A percentile compares a stretch with the other conserved stretches of the same genome.
Conservation (phyloP, 64 coral and sea anemone genomes). For the Stichodactyla mertensii region DNA sequence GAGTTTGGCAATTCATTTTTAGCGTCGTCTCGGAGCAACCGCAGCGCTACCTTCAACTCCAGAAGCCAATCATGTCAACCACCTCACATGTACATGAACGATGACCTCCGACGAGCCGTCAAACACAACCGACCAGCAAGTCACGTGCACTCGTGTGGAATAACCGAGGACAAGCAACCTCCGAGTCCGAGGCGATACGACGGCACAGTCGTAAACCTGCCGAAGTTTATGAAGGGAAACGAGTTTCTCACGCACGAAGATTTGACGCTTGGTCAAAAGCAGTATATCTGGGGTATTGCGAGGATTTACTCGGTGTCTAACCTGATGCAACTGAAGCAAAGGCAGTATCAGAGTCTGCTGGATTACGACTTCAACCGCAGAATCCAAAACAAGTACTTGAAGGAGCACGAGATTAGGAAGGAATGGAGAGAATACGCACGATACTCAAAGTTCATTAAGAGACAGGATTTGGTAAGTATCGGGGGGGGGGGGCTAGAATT, state of each 20-base stretch:
- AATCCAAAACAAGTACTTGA: constrained; percentile 73
- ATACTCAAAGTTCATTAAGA: constrained; percentile 84
- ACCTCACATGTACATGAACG: constrained; percentile 53
- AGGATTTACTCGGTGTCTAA: constrained; percentile 85
- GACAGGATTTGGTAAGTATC: constrained; percentile 73
- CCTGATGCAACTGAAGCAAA: constrained; percentile 68
- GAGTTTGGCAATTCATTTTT: neutral
- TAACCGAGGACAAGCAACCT: constrained; percentile 7
- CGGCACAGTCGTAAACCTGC: constrained; percentile 54
- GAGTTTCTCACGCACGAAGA: constrained; percentile 67
- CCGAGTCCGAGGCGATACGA: constrained; percentile 34
- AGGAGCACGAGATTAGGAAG: constrained; percentile 64
- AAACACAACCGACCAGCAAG: constrained; percentile 74
- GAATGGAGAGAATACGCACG: constrained; percentile 89
- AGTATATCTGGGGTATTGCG: constrained; percentile 96
- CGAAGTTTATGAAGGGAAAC: constrained; percentile 73
- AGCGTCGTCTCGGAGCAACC: constrained; percentile 66
- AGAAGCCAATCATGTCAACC: constrained; percentile 72
- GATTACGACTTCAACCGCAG: constrained; percentile 81
- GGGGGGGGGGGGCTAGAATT: no score
- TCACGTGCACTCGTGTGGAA: constrained; percentile 44
- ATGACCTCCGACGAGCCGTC: constrained; percentile 54
- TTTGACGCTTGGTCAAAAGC: constrained; percentile 83
- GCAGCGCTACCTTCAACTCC: constrained; percentile 55
- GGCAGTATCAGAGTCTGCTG: constrained; percentile 69